Percentiles rank a stretch among this genome's conserved stretches.
Conservation (phyloP, 92 coral and sea anemone species). For the Nematostella vectensis region DNA sequence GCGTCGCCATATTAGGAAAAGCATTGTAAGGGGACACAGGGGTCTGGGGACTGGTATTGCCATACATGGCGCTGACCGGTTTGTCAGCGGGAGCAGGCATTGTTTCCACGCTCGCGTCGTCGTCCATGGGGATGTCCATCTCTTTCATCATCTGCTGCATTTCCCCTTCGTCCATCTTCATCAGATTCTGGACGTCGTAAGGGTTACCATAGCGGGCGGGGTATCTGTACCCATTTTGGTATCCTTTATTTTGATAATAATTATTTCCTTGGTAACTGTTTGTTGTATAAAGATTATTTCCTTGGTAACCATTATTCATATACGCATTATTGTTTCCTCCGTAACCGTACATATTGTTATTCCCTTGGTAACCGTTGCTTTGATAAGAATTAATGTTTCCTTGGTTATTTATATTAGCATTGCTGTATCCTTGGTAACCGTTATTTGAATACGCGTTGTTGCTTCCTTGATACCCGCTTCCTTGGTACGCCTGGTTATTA, state of each 20-base stretch:
- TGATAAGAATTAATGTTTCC: too few species aligned
- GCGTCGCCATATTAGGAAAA: too few species aligned
- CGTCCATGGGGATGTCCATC: background rate
- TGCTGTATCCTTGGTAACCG: too few species aligned
- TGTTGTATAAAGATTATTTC: background rate
- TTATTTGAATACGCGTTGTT: too few species aligned
- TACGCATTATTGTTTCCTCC: background rate
- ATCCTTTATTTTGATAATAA: background rate
- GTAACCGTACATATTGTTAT: background rate
- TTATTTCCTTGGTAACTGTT: background rate
- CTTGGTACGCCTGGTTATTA: too few species aligned
- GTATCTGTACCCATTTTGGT: background rate
- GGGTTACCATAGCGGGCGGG: too few species aligned
- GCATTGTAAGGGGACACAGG: too few species aligned
- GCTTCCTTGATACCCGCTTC: too few species aligned
- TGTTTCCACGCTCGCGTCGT: background rate
- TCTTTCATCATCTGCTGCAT: background rate
- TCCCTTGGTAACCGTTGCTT: conserved; percentile 1
- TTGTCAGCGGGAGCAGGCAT: too few species aligned
- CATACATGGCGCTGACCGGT: too few species aligned
- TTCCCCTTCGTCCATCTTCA: background rate
- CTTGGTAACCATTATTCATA: background rate
- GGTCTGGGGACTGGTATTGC: too few species aligned
- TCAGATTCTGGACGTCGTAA: background rate
- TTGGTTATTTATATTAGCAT: too few species aligned